phyloP scores from a whole-genome alignment of 2,797 vertebrate species.

The Knipowitschia caucasica region DNA sequence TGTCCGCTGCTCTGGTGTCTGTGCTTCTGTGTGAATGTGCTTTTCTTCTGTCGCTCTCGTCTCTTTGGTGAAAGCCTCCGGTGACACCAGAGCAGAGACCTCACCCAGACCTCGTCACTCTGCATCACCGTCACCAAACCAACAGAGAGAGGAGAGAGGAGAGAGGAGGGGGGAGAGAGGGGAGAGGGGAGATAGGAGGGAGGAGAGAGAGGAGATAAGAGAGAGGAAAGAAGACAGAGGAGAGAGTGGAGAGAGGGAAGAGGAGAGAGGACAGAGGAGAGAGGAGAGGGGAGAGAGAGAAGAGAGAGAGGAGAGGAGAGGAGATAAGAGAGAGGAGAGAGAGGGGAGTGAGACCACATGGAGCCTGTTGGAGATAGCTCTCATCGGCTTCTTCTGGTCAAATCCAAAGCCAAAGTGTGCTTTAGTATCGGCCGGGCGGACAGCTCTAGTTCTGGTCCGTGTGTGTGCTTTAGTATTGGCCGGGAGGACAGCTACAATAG shows the following conservation, averaged over 20 bases:
- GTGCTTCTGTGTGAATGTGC: not conserved
- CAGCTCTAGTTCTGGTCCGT: too few relatives aligned
- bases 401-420: too few relatives aligned
- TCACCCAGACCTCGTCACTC: constrained; percentile 72
- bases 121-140: constrained; percentile 83
- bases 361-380: not conserved
- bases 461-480: too few relatives aligned
- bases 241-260: too few relatives aligned
- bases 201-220: not conserved
- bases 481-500: too few relatives aligned
- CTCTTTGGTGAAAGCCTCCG: constrained; percentile 9
- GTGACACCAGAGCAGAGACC: constrained; percentile 59
- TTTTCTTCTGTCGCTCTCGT: not conserved
- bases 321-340: not conserved
- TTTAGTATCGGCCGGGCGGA: too few relatives aligned
- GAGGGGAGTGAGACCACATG: not conserved
- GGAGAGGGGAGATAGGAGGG: not conserved
- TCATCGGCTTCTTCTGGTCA: too few relatives aligned
- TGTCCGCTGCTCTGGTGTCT: too few relatives aligned
- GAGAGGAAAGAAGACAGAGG: not conserved
- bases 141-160: not conserved
- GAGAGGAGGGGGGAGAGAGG: not conserved
- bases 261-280: not conserved
- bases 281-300: not conserved
- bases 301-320: not conserved